Conservation (phyloP, 2,888 invertebrate species). For the Liodrosophila aerea region DNA sequence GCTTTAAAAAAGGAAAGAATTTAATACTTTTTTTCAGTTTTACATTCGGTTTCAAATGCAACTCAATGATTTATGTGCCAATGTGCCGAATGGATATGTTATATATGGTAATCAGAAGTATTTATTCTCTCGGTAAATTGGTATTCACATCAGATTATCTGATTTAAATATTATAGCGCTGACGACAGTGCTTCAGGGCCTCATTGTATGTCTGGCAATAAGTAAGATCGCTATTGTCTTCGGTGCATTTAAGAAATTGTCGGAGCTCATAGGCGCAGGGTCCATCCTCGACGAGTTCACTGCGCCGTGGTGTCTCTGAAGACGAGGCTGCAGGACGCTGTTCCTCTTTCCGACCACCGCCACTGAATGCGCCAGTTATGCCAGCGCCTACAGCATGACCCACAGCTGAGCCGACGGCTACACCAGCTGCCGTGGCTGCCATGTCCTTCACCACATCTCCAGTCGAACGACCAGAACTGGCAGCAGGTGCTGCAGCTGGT, state of each 20-base stretch:
- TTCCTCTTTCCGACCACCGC: conserved; percentile 25
- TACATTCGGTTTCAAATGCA: too few relatives aligned
- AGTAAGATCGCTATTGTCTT: conserved; percentile 58
- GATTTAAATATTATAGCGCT: conserved; percentile 55
- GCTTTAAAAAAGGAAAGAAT: not conserved
- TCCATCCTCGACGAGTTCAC: conserved; percentile 55
- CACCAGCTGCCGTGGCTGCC: conserved; percentile 68
- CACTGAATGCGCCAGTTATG: conserved; percentile 58
- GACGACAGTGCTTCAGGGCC: conserved; percentile 57
- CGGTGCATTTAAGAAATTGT: conserved; percentile 64
- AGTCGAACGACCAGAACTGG: conserved; percentile 44
- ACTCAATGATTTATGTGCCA: not conserved
- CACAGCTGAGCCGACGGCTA: conserved; percentile 66
- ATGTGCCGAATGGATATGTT: too few relatives aligned
- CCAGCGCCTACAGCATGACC: conserved; percentile 68
- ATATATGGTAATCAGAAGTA: too few relatives aligned
- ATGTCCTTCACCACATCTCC: conserved; percentile 61
- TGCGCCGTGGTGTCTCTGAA: conserved; percentile 3
- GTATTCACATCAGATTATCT: not conserved
- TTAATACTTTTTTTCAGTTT: too few relatives aligned
- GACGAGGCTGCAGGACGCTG: conserved; percentile 10
- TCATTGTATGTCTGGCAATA: conserved; percentile 59
- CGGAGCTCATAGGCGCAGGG: conserved; percentile 59
- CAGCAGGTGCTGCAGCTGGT: conserved; percentile 12
- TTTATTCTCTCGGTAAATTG: too few relatives aligned